These are phyloP conservation scores for Heliconius congener DNA, from an alignment of 1,140 invertebrate genomes.

Conservation along the genomic window DNA sequence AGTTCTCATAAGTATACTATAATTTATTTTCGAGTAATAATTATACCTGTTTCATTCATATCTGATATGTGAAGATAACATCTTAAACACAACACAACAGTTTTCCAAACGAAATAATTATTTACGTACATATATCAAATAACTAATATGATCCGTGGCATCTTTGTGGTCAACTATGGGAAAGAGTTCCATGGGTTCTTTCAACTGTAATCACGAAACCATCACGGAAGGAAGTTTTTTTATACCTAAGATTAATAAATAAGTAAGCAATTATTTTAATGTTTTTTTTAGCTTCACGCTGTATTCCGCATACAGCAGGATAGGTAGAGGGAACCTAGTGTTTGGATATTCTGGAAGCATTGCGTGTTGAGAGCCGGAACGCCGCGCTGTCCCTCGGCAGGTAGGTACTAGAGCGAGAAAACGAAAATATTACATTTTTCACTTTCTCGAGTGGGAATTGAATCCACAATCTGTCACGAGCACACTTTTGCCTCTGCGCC, in stretches of 20 bases:
- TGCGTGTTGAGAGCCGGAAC: too few relatives aligned
- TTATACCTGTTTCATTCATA: background rate
- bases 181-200: slow-evolving; percentile 23
- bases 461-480: too few relatives aligned
- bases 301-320: too few relatives aligned
- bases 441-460: too few relatives aligned
- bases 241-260: background rate
- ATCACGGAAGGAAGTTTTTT: background rate
- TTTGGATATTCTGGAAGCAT: too few relatives aligned
- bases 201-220: slow-evolving; percentile 21
- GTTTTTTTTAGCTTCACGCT: too few relatives aligned
- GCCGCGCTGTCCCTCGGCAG: too few relatives aligned
- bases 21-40: background rate
- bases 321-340: too few relatives aligned
- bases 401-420: too few relatives aligned
- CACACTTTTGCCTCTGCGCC: too few relatives aligned
- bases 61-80: background rate
- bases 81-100: background rate
- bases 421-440: too few relatives aligned
- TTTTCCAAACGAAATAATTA: background rate
- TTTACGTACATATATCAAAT: slow-evolving; percentile 13
- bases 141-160: slow-evolving; percentile 10
- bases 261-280: too few relatives aligned
- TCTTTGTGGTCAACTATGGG: slow-evolving; percentile 30
- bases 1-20: background rate